Base-by-base conservation (phyloP, 2,797 vertebrate genomes). In the Epinephelus coioides region DNA sequence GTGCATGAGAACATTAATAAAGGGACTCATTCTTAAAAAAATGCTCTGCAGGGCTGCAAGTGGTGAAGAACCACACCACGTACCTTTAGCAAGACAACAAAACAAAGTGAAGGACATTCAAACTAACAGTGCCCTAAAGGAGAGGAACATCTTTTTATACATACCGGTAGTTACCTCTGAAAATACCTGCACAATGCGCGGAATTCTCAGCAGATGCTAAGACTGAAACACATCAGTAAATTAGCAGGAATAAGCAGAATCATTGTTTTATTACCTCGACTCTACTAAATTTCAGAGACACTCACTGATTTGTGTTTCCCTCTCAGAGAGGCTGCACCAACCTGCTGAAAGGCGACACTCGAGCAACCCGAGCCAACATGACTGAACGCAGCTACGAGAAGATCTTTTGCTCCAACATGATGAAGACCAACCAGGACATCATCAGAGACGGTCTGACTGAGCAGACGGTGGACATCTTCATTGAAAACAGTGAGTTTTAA, bases 381-480 rank as follows among this genome's bases (percentile, higher is more conserved):
- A 95, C 94, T 0, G 92, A 94, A 21, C 84, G 72, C 13, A 85
- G 81, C 81, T 97, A 97, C 78, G 91, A 96, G 83, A 92, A 83
- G 73, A 88, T 96, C 74, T 97, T 97, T 93, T 98, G 97, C 61
- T 95, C 96, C 87, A 97, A 96, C 91, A 97, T 97, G 97, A 96
- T 97, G 96, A 95, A 95, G 83, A 86, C 93, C 89, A 97, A 97
- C 89, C 78, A 79, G 83, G 91, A 95, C 61, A 91, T 93, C 0
- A 82, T 96, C 78, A 87, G 43, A 12, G 82, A 90, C 0, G 82
- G 91, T 1, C 92, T 96, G 1, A 78, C 84, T 0, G 71, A 89
- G 2, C 89, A 90, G 2, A 93, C 82, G 18, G 92, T 83, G 17
- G 97, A 98, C 86, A 91, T 97, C 92, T 97, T 98, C 92, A 96